phyloP scores from a whole-genome alignment of 2,888 invertebrate species.

The Globia sparganii region DNA sequence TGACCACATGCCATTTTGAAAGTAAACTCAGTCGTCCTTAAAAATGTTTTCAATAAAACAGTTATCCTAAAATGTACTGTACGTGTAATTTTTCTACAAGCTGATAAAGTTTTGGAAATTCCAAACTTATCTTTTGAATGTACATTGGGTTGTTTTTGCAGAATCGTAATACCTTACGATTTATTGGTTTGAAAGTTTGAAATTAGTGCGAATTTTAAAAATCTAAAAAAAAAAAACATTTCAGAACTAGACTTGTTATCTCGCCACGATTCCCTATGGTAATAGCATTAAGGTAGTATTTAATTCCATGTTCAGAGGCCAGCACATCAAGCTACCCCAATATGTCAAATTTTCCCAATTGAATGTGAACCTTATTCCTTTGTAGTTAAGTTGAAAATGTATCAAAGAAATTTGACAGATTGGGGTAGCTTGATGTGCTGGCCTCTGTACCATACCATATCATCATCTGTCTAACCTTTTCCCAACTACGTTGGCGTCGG shows the following conservation, averaged over 20 bases:
- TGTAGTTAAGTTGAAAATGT: no score
- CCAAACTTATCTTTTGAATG: background rate
- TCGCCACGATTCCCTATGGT: background rate
- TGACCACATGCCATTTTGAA: background rate
- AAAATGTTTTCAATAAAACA: background rate
- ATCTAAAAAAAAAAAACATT: no score
- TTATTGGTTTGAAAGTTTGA: background rate
- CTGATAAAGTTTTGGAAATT: background rate
- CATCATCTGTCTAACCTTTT: background rate
- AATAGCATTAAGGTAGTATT: background rate
- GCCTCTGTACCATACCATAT: background rate
- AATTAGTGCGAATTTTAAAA: background rate
- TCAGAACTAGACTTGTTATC: background rate
- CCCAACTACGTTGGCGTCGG: background rate
- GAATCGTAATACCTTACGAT: background rate
- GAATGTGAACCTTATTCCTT: no score
- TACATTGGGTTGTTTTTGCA: background rate
- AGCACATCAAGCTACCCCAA: no score
- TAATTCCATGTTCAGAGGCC: background rate
- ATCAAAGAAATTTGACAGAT: no score
- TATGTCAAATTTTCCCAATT: no score
- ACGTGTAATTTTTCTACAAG: background rate
- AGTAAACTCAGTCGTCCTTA: background rate
- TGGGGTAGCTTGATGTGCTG: no score
- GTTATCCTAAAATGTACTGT: no score